These are phyloP conservation scores for Chironomus riparius DNA, from an alignment of 2,888 invertebrate genomes.

Conservation along the genomic window DNA sequence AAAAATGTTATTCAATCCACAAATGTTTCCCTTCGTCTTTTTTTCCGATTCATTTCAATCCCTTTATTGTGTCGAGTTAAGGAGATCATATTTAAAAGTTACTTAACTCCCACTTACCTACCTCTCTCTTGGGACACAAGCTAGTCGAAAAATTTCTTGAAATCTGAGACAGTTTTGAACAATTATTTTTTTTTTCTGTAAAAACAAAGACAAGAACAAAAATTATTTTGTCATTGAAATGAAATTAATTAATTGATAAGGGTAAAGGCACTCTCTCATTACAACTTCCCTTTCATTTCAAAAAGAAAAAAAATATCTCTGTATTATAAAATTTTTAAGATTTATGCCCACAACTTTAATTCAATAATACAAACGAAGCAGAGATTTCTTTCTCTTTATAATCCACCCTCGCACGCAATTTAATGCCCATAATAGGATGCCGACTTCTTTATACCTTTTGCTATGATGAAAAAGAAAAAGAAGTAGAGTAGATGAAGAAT, in stretches of 20 bases:
- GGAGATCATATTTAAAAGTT: slow-evolving; percentile 7
- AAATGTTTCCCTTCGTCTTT: no score
- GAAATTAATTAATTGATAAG: slow-evolving; percentile 27
- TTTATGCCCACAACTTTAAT: slow-evolving; percentile 17
- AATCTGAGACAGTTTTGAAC: slow-evolving; percentile 7
- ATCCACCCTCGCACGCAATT: not conserved
- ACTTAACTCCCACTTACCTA: not conserved
- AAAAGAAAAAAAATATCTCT: no score
- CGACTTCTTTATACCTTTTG: not conserved
- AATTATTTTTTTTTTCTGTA: not conserved
- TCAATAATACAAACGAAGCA: not conserved
- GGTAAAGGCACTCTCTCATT: not conserved
- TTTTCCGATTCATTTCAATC: not conserved
- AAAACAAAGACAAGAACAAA: not conserved
- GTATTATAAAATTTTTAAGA: not conserved
- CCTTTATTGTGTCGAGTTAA: not conserved
- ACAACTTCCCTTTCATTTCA: not conserved
- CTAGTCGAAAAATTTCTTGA: not conserved
- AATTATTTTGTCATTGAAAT: slow-evolving; percentile 10
- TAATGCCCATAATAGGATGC: not conserved
- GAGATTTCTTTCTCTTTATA: not conserved
- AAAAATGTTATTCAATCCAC: no score
- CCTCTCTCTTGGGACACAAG: not conserved
- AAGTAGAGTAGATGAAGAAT: no score
- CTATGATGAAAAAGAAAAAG: no score